phyloP scores from a whole-genome alignment of 2,888 invertebrate species.

The Brachypalpus laphriformis region DNA sequence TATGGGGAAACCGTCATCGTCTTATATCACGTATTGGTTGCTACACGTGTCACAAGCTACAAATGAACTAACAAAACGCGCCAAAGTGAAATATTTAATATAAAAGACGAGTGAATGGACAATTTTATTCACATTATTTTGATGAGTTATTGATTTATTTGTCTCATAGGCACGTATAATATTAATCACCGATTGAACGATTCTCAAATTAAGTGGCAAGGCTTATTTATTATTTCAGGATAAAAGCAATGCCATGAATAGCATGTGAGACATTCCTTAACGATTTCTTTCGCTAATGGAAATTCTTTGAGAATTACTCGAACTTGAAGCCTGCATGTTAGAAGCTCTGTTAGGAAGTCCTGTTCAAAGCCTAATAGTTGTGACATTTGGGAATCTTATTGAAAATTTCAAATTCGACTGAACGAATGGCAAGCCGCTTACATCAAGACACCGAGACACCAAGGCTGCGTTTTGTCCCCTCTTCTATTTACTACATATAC shows the following conservation, averaged over 20 bases:
- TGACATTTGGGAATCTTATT: too few species aligned
- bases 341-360: too few species aligned
- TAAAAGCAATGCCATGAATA: not conserved
- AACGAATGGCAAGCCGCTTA: too few species aligned
- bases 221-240: not conserved
- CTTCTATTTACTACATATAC: too few species aligned
- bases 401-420: too few species aligned
- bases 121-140: slow-evolving; percentile 6
- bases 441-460: too few species aligned
- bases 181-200: not conserved
- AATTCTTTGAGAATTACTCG: not conserved
- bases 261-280: not conserved
- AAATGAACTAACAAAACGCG: not conserved
- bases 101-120: not conserved
- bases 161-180: not conserved
- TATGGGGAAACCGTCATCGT: not conserved
- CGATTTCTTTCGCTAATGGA: not conserved
- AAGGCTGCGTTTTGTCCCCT: too few species aligned
- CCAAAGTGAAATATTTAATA: not conserved
- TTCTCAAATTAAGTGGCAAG: not conserved
- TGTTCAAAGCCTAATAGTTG: too few species aligned
- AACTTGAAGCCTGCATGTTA: too few species aligned
- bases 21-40: not conserved
- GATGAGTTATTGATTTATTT: slow-evolving; percentile 16
- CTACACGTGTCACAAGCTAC: not conserved